Evolutionary conservation across 2,797 vertebrate genomes (phyloP).

Genomic region (Propithecus perrieri): DNA sequence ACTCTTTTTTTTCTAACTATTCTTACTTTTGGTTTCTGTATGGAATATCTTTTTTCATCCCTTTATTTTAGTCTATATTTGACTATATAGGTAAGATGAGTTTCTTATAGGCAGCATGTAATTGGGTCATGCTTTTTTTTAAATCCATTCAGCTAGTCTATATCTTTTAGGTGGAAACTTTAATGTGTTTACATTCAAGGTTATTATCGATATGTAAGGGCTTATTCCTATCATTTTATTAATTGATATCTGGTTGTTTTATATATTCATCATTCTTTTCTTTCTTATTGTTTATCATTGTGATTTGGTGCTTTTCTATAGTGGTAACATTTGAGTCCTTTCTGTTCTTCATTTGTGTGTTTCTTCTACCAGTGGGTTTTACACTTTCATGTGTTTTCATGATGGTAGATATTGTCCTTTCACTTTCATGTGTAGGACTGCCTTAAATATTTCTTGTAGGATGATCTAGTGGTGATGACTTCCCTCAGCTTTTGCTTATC

Average conservation of each 20-base stretch:
- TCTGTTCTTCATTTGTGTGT: background rate
- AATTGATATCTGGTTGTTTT: background rate
- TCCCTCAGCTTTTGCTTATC: background rate
- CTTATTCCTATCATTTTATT: background rate
- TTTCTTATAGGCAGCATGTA: background rate
- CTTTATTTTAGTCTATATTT: background rate
- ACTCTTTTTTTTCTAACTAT: background rate
- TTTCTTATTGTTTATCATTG: background rate
- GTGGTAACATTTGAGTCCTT: background rate
- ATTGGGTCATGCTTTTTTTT: background rate
- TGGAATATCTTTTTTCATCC: too few species aligned
- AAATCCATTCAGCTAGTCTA: background rate
- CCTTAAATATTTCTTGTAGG: background rate
- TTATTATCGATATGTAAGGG: background rate
- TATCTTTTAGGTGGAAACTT: background rate
- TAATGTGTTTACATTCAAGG: background rate
- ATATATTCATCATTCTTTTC: background rate
- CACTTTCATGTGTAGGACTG: background rate
- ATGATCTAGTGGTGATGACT: background rate
- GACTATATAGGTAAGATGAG: background rate
- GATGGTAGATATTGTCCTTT: background rate
- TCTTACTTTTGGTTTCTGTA: background rate
- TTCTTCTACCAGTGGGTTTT: background rate
- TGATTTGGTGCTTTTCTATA: background rate
- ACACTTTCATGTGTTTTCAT: background rate